Percentiles rank a stretch among this genome's conserved stretches.
These are phyloP conservation scores for Notolabrus celidotus DNA, from an alignment of 2,797 vertebrate species.

Conservation along the genomic window DNA sequence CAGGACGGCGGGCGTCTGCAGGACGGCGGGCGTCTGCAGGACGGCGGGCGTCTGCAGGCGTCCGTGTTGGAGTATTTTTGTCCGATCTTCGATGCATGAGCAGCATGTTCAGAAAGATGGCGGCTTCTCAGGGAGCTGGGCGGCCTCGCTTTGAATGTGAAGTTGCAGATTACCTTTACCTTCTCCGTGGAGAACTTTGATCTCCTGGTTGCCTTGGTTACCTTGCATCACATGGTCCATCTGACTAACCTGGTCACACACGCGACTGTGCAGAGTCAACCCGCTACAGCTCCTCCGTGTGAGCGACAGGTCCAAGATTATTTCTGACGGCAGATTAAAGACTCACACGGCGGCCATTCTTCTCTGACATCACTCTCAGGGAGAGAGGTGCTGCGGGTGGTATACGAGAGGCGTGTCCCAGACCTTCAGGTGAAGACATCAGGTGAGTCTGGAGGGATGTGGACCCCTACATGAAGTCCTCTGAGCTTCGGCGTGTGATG, in stretches of 20 bases:
- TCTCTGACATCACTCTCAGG: neutral
- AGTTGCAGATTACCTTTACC: conserved; percentile 82
- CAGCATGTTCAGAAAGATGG: conserved; percentile 45
- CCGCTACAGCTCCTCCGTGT: conserved; percentile 3
- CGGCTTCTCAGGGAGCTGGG: conserved; percentile 27
- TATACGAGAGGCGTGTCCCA: too few species aligned
- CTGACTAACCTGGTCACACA: conserved; percentile 25
- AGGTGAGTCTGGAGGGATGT: too few species aligned
- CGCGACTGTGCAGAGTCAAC: conserved; percentile 15
- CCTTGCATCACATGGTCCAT: conserved; percentile 52
- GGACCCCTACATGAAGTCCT: too few species aligned
- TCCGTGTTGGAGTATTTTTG: too few species aligned
- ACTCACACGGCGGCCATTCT: neutral
- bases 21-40: too few species aligned
- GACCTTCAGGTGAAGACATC: too few species aligned
- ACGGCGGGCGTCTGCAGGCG: too few species aligned
- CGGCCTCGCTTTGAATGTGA: conserved; percentile 69
- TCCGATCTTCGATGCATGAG: conserved; percentile 46
- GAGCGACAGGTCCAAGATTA: neutral
- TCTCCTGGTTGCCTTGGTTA: conserved; percentile 81
- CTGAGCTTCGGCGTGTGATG: too few species aligned
- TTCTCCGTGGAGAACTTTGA: conserved; percentile 69
- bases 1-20: too few species aligned
- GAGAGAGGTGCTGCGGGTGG: too few species aligned
- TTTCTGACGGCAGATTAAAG: conserved; percentile 7